Percentiles rank a stretch among this genome's conserved stretches.
Conservation (phyloP, 2,113 vertebrate species). For the Donacobius atricapilla region DNA sequence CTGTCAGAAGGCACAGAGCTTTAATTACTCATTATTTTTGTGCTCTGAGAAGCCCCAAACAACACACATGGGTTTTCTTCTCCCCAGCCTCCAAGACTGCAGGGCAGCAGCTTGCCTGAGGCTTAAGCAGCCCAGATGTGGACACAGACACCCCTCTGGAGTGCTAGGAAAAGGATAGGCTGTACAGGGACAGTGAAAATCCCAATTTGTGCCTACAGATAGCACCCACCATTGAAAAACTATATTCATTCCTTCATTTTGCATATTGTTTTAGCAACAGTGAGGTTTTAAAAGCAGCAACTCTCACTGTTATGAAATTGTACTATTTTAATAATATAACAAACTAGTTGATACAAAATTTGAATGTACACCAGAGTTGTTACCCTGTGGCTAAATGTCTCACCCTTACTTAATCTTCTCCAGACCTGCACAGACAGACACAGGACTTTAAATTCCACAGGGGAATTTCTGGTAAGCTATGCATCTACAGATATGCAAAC, state of each 20-base stretch:
- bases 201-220: background rate
- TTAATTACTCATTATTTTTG: background rate
- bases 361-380: background rate
- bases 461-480: conserved; percentile 26
- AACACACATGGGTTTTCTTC: background rate
- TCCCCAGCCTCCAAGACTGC: background rate
- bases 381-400: conserved; percentile 38
- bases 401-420: conserved; percentile 26
- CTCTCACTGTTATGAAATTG: background rate
- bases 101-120: background rate
- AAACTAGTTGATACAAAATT: background rate
- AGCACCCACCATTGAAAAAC: background rate
- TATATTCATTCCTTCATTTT: background rate
- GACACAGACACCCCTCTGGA: rapidly evolving
- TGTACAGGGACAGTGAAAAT: background rate
- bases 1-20: background rate
- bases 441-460: background rate
- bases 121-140: background rate
- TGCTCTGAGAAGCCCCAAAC: background rate
- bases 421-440: background rate
- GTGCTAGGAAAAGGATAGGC: background rate
- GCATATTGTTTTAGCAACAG: background rate
- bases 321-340: background rate
- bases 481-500: conserved; percentile 28
- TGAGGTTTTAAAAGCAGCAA: background rate